These are phyloP conservation scores for Lonchura striata DNA, from an alignment of 2,113 vertebrate species.

Conservation along the genomic window DNA sequence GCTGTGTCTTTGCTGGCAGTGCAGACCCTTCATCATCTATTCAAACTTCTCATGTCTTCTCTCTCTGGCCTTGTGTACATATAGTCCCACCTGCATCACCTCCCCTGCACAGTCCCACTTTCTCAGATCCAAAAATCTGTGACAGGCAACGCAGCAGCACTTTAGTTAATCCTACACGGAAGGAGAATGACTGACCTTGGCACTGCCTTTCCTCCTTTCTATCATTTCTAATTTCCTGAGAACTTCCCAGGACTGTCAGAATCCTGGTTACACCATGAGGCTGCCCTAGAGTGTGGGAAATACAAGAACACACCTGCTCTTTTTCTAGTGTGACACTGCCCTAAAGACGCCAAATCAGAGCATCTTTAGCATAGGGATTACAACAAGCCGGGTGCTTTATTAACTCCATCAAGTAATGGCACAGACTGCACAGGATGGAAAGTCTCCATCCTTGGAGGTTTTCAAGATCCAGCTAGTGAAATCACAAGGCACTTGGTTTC, in stretches of 20 bases:
- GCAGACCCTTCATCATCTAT: neutral
- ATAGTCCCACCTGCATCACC: neutral
- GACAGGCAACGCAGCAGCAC: neutral
- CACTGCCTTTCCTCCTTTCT: neutral
- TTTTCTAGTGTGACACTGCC: neutral
- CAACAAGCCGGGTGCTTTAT: neutral
- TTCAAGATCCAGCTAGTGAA: neutral
- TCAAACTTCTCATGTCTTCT: neutral
- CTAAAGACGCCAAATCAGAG: neutral
- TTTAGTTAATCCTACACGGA: neutral
- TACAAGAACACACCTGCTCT: neutral
- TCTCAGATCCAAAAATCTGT: neutral
- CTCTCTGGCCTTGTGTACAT: neutral
- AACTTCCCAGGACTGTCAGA: neutral
- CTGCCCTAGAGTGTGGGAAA: neutral
- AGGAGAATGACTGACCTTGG: neutral
- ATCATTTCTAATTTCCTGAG: neutral
- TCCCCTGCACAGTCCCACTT: neutral
- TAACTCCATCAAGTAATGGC: neutral
- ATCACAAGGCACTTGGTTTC: neutral
- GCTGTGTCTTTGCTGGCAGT: neutral
- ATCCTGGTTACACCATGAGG: neutral
- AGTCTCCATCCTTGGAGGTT: neutral
- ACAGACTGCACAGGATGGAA: neutral
- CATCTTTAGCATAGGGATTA: neutral